These are phyloP conservation scores for Tiliacea aurago DNA, from an alignment of 2,888 invertebrate genomes.

Conservation along the genomic window DNA sequence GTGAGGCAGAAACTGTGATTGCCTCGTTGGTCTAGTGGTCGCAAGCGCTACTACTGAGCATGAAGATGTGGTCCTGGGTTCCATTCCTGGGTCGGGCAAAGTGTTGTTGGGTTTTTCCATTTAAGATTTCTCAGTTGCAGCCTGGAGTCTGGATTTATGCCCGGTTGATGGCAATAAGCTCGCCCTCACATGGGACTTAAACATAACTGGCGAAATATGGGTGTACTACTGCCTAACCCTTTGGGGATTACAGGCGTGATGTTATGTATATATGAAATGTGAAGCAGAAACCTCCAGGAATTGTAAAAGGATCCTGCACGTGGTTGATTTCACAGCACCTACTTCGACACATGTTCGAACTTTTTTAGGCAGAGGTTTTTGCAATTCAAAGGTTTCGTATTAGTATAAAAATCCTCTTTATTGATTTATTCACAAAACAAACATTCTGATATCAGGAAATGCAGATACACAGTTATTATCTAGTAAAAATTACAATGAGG, in stretches of 20 bases:
- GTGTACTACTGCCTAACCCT: too few species aligned
- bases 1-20: not conserved
- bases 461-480: too few species aligned
- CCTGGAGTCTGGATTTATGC: not conserved
- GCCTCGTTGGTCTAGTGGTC: not conserved
- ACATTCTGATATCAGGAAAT: not conserved
- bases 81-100: not conserved
- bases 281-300: conserved; percentile 15
- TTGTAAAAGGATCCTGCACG: not conserved
- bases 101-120: not conserved
- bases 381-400: not conserved
- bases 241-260: too few species aligned
- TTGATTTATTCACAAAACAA: not conserved
- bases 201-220: not conserved
- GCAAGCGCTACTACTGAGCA: not conserved
- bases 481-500: not conserved
- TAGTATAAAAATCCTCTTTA: not conserved
- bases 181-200: not conserved
- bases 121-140: not conserved
- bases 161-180: not conserved
- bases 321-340: conserved; percentile 1
- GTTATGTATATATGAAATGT: not conserved
- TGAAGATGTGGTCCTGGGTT: not conserved
- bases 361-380: not conserved
- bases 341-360: not conserved